These are phyloP conservation scores for Cyprinodon brontotheroides DNA, from an alignment of 2,113 vertebrate species.

Conservation along the genomic window DNA sequence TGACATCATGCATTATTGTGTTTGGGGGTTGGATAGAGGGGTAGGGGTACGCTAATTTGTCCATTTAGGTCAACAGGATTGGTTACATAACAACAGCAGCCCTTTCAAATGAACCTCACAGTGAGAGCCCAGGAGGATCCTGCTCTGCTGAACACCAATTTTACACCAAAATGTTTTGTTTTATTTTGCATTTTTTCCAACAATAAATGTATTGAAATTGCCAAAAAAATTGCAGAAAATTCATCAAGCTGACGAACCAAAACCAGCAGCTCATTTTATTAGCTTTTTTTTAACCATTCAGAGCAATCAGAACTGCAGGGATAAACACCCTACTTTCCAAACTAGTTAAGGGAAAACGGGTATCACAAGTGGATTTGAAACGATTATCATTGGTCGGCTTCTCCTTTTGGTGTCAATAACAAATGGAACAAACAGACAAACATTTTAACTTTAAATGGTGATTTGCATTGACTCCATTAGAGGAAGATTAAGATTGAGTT, in stretches of 20 bases:
- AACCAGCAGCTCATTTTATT: neutral
- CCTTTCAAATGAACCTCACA: neutral
- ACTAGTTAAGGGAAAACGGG: neutral
- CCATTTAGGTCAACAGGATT: conserved; percentile 36
- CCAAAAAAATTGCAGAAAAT: neutral
- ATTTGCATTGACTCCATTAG: neutral
- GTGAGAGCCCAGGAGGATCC: neutral
- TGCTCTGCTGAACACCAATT: neutral
- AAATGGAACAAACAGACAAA: neutral
- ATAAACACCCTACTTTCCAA: neutral
- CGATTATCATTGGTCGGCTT: neutral
- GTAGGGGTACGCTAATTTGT: neutral
- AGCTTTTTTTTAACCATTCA: neutral
- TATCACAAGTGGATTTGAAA: neutral
- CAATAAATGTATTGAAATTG: neutral
- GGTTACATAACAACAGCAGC: conserved; percentile 33
- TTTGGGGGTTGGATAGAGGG: conserved; percentile 1
- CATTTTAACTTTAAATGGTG: neutral
- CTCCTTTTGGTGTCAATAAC: neutral
- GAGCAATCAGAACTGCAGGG: neutral
- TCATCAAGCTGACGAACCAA: neutral
- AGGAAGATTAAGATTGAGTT: neutral
- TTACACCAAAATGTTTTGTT: neutral
- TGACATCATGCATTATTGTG: conserved; percentile 41
- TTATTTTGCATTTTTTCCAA: neutral